Conservation (phyloP, 2,113 vertebrate genomes). For the Galeopterus variegatus region DNA sequence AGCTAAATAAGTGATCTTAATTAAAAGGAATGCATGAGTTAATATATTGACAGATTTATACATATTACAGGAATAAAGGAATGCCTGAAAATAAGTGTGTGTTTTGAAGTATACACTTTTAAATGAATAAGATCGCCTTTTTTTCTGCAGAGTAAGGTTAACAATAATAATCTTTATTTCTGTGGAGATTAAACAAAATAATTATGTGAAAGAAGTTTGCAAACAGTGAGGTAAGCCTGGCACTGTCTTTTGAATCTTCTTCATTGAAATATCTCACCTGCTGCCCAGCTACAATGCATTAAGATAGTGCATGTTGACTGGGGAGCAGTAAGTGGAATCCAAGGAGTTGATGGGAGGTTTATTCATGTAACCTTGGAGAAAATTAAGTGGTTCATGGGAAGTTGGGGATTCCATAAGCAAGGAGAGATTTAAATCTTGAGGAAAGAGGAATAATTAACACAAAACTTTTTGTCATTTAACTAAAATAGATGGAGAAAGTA, state of each 20-base stretch:
- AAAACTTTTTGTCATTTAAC: background rate
- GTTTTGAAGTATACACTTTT: background rate
- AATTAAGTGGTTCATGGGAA: background rate
- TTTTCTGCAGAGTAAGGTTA: background rate
- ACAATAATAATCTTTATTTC: background rate
- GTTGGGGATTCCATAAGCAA: background rate
- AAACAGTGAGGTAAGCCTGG: background rate
- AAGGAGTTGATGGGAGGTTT: background rate
- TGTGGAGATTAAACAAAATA: background rate
- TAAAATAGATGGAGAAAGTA: background rate
- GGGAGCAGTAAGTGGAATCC: background rate
- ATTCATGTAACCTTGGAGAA: background rate
- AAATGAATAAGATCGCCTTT: background rate
- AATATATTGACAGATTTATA: background rate
- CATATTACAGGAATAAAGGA: background rate
- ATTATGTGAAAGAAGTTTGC: background rate
- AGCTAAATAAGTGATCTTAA: conserved; percentile 18
- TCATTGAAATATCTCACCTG: background rate
- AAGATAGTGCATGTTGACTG: background rate
- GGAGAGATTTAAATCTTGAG: background rate
- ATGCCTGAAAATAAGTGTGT: background rate
- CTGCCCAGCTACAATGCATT: background rate
- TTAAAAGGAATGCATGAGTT: background rate
- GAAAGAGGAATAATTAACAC: background rate
- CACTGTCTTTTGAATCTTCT: background rate